Conservation (phyloP, 2,113 vertebrate genomes). For the Axis porcinus region DNA sequence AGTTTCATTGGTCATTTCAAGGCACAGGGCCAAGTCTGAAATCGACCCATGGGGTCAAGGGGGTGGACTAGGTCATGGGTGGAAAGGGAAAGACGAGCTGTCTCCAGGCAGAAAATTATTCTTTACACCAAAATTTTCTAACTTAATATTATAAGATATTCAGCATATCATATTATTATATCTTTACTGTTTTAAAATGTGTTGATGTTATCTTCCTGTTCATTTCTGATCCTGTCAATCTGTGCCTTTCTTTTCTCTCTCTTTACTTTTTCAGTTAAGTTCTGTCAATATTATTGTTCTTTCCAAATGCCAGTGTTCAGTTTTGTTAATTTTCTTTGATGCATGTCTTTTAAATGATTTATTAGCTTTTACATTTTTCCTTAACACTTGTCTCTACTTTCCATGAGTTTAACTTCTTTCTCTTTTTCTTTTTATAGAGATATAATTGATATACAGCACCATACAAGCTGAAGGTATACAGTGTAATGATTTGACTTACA, state of each 20-base stretch:
- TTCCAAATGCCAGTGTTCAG: neutral
- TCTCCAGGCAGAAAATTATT: neutral
- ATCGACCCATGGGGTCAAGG: neutral
- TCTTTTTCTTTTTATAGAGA: neutral
- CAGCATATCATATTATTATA: neutral
- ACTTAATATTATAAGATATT: neutral
- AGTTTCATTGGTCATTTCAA: neutral
- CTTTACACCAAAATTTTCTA: neutral
- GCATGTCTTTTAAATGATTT: neutral
- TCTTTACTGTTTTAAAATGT: neutral
- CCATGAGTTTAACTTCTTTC: neutral
- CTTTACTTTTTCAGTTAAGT: neutral
- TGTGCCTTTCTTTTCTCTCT: neutral
- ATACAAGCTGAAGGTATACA: neutral
- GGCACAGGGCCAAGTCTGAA: neutral
- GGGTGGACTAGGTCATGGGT: neutral
- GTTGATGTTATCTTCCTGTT: neutral
- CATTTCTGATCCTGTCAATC: neutral
- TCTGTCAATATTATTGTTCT: neutral
- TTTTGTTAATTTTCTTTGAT: conserved; percentile 1
- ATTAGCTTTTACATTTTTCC: neutral
- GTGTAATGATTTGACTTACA: neutral
- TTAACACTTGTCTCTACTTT: neutral
- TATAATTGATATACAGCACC: neutral
- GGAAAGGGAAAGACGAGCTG: neutral